Conservation (phyloP, 2,113 vertebrate species). For the Daphoenositta chrysoptera region DNA sequence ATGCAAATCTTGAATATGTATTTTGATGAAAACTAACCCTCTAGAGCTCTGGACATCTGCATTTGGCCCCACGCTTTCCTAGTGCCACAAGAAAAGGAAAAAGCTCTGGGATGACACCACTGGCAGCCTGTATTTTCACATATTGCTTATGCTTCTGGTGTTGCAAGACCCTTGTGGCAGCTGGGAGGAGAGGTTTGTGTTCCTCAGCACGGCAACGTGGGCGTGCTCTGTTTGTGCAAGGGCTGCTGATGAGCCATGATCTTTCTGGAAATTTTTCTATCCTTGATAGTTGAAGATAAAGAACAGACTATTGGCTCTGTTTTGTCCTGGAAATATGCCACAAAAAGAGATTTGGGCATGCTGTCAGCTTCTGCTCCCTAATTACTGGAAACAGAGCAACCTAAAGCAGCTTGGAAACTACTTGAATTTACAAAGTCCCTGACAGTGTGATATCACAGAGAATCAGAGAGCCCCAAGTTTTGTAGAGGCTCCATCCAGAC, state of each 20-base stretch:
- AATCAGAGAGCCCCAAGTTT: background rate
- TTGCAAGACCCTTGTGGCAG: background rate
- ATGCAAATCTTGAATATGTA: background rate
- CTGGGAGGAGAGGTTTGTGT: background rate
- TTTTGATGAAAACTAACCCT: background rate
- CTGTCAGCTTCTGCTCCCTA: background rate
- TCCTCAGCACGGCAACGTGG: background rate
- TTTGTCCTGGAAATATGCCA: background rate
- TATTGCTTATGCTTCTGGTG: background rate
- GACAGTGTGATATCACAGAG: background rate
- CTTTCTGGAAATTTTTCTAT: background rate
- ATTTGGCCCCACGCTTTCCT: background rate
- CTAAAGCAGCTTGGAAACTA: background rate
- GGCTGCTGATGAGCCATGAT: background rate
- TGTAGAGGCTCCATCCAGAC: rapidly evolving
- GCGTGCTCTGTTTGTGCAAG: background rate
- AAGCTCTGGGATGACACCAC: background rate
- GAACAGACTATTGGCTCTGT: background rate
- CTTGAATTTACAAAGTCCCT: background rate
- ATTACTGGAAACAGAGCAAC: background rate
- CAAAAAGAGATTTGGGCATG: background rate
- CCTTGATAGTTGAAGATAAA: background rate
- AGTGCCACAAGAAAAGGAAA: background rate
- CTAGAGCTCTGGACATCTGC: background rate
- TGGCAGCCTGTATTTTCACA: background rate